phyloP scores from a whole-genome alignment of 2,797 vertebrate genomes.

The Brotula barbata region DNA sequence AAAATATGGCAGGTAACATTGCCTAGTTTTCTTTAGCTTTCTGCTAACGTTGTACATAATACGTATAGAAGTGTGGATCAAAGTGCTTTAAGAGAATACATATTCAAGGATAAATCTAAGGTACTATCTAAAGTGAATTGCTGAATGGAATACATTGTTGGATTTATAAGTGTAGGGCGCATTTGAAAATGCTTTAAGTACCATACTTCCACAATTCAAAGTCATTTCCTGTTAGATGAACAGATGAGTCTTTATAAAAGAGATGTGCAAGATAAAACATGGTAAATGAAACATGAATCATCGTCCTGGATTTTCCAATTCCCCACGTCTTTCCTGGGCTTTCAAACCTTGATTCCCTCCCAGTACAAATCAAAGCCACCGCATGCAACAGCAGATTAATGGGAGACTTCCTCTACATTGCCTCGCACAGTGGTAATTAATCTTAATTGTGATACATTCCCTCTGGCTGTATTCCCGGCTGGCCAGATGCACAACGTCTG shows the following conservation, averaged over 20 bases:
- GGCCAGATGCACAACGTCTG: constrained; percentile 63
- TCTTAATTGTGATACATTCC: constrained; percentile 71
- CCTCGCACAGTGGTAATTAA: constrained; percentile 57
- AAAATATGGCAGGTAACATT: background rate
- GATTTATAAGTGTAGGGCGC: constrained; percentile 28
- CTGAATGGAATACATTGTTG: constrained; percentile 15
- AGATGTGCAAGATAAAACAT: constrained; percentile 34
- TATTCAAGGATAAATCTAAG: constrained; percentile 30
- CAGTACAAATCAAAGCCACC: constrained; percentile 52
- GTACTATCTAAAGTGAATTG: background rate
- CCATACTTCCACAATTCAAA: constrained; percentile 70
- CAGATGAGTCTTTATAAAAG: constrained; percentile 24
- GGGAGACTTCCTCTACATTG: constrained; percentile 62
- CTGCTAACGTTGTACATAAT: background rate
- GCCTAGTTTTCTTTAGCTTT: background rate
- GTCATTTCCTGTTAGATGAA: constrained; percentile 41
- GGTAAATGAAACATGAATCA: constrained; percentile 53
- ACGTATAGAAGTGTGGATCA: constrained; percentile 18
- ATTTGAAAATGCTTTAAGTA: constrained; percentile 73
- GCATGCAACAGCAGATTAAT: constrained; percentile 66
- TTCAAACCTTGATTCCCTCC: constrained; percentile 49
- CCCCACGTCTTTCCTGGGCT: constrained; percentile 38
- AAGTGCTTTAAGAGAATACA: constrained; percentile 61
- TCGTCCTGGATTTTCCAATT: constrained; percentile 46
- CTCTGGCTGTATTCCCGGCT: constrained; percentile 63